Conservation (phyloP, 2,113 vertebrate genomes). For the Scomber colias region DNA sequence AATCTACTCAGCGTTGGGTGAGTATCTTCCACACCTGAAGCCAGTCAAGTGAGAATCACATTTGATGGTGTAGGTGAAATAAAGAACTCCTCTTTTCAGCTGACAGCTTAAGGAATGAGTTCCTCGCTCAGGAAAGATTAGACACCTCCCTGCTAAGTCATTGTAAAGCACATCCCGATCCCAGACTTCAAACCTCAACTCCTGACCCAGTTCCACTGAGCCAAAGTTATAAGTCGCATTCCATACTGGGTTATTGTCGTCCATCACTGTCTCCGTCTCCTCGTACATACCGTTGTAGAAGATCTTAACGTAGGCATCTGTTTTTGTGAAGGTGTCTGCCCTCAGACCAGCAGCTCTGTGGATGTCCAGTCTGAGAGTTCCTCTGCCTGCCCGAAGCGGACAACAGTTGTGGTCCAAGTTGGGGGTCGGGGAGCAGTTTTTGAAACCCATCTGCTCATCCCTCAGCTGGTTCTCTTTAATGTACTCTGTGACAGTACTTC, state of each 20-base stretch:
- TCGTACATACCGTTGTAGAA: constrained; percentile 80
- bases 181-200: constrained; percentile 85
- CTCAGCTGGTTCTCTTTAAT: constrained; percentile 80
- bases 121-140: constrained; percentile 79
- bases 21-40: constrained; percentile 81
- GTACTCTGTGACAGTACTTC: constrained; percentile 71
- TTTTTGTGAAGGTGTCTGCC: constrained; percentile 80
- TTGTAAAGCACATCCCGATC: constrained; percentile 83
- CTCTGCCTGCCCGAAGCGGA: constrained; percentile 76
- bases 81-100: constrained; percentile 80
- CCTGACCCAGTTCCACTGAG: constrained; percentile 80
- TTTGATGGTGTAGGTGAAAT: constrained; percentile 78
- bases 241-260: constrained; percentile 83
- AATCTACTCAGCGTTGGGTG: constrained; percentile 73
- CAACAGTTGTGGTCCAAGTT: constrained; percentile 86
- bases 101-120: constrained; percentile 80
- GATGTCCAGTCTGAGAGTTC: constrained; percentile 75
- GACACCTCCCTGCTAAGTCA: constrained; percentile 77
- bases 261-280: constrained; percentile 77
- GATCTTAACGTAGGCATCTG: constrained; percentile 85
- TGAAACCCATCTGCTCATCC: constrained; percentile 46
- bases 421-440: constrained; percentile 75
- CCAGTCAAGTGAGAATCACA: constrained; percentile 84
- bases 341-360: constrained; percentile 76
- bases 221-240: constrained; percentile 78